phyloP scores from a whole-genome alignment of 1,140 invertebrate genomes.

The Caenorhabditis brenneri region DNA sequence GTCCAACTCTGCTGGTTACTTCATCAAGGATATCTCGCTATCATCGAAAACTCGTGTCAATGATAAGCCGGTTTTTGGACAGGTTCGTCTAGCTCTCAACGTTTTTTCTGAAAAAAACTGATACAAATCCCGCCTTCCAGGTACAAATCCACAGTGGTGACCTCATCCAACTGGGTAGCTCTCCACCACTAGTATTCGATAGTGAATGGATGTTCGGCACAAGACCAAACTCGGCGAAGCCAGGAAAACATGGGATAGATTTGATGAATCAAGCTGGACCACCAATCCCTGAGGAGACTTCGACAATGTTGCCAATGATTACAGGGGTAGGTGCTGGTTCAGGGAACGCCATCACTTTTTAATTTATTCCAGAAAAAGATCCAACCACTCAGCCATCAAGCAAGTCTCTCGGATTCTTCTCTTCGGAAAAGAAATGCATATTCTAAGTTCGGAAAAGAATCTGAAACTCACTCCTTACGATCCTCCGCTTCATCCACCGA shows the following conservation, averaged over 20 bases:
- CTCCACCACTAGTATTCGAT: not conserved
- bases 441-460: not conserved
- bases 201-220: constrained; percentile 25
- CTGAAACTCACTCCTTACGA: not conserved
- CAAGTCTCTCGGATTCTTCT: not conserved
- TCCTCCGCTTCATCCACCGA: not conserved
- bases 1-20: not conserved
- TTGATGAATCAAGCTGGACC: too few relatives aligned
- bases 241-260: too few relatives aligned
- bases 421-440: not conserved
- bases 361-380: constrained; percentile 28
- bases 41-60: not conserved
- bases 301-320: not conserved
- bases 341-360: too few relatives aligned
- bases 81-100: not conserved
- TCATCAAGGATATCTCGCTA: not conserved
- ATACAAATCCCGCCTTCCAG: not conserved
- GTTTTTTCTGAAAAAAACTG: not conserved
- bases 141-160: constrained; percentile 13
- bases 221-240: not conserved
- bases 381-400: not conserved
- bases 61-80: not conserved
- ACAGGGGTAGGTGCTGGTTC: not conserved
- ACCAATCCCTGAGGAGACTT: not conserved
- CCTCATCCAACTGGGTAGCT: not conserved